These are phyloP conservation scores for Xanthorhoe designata DNA, from an alignment of 2,888 invertebrate species.

Conservation along the genomic window DNA sequence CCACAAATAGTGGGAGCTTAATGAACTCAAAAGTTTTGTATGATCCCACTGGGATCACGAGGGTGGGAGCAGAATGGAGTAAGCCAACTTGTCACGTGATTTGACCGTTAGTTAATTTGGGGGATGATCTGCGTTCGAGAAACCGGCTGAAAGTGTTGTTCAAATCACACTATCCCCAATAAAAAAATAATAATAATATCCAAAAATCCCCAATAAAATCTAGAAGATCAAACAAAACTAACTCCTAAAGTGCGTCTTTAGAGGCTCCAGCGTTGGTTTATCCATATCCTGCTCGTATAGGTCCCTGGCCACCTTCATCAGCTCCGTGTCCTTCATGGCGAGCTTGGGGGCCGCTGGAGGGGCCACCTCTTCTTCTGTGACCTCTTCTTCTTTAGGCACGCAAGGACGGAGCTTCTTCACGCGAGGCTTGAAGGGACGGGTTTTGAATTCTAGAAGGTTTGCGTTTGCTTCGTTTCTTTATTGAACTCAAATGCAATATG, in stretches of 20 bases:
- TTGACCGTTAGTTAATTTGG: no score
- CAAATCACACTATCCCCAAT: no score
- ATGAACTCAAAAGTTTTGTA: no score
- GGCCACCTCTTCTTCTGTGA: constrained; percentile 37
- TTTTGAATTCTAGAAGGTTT: constrained; percentile 63
- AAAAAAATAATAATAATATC: no score
- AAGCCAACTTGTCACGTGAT: no score
- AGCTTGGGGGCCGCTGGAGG: constrained; percentile 55
- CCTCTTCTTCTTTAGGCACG: constrained; percentile 43
- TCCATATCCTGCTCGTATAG: constrained; percentile 69
- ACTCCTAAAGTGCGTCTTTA: constrained; percentile 72
- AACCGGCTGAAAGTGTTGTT: no score
- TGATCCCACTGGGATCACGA: no score
- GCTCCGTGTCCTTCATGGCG: constrained; percentile 77
- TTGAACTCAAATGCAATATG: neutral
- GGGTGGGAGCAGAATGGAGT: no score
- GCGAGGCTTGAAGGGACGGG: constrained; percentile 69
- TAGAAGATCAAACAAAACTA: constrained; percentile 51
- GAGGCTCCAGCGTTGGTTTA: constrained; percentile 67
- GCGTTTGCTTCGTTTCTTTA: neutral
- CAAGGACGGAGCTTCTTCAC: constrained; percentile 61
- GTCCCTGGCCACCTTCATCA: constrained; percentile 73
- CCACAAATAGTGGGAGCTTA: no score
- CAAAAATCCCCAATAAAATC: no score
- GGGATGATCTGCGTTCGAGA: no score